Base-by-base conservation (phyloP, 2,888 invertebrate species). In the Malthinus seriepunctatus region DNA sequence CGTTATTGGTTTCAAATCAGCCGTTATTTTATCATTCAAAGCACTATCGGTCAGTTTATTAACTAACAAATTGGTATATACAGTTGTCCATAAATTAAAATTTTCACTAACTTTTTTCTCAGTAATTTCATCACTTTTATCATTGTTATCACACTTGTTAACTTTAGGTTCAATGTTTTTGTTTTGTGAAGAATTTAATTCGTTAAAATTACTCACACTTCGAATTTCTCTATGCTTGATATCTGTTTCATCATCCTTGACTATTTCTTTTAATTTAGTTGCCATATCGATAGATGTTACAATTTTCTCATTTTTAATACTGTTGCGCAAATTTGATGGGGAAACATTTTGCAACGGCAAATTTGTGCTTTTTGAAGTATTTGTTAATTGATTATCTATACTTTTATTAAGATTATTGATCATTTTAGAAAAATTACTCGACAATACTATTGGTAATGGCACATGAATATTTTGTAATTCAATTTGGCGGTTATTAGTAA, bases 1-100 rank as follows among this genome's bases (percentile, higher is more conserved):
- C 32, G 50, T 47, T 42, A 62, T 38, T 10, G 60, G 51, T 42
- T 60, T 56, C 46, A 62, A 56, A 32, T 42, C 32, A 15, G 31
- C 8, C 44, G 5, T 51, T 38, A 42, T 52, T 48, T 60, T 32
- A 50, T 23, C 9, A 12, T 42, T 10, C 11, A 42, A 12, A 14
- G 2, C 42, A 42, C 10, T 10, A 35, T 10, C 6, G 11, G 11
- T 35, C 11, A 35, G 37, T 35, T 35, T 2, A 4, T 35, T 11
- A 35, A 10, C 3, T 35, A 10, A 10, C 10, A 11, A 35, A 35
- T 35, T 32, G 9, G 9, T 37, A 8, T 32, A 32, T 10, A 12
- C 35, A 23, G 14, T 39, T 7, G 10, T 32, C 23, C 3, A 5
- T 23, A 23, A 23, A 23, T 5, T 23, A 3, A 23, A 8, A 8